Evolutionary conservation across 2,113 vertebrate species (phyloP), one percentile per base, ranked within the genome.

Genomic region (Cyanoramphus novaezelandiae): DNA sequence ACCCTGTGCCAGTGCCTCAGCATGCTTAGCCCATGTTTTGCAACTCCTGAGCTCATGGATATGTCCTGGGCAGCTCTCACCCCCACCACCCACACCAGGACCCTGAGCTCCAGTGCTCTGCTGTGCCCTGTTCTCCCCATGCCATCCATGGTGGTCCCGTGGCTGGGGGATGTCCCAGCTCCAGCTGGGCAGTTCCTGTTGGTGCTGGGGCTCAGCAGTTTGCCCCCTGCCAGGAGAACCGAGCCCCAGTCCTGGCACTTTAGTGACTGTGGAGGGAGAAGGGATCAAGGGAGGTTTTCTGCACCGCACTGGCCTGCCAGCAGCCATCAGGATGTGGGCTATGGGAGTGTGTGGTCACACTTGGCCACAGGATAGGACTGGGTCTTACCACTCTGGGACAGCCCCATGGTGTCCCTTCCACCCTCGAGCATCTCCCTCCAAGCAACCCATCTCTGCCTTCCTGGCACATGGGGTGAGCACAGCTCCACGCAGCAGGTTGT

Each of bases 81-180:
- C 23, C 3, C 12, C 28, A 14, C 12, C 21, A 47, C 6, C 13
- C 65, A 20, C 8, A 13, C 3, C 0, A 0, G 29, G 63, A 88
- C 33, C 9, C 17, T 9, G 23, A 77, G 17, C 10, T 18, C 44
- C 0, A 0, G 28, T 0, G 1, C 18, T 35, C 44, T 65, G 15
- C 41, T 57, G 37, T 29, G 57, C 57, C 17, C 82, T 46, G 35
- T 19, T 69, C 7, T 23, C 19, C 13, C 37, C 7, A 12, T 52
- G 29, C 35, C 50, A 27, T 43, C 55, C 4, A 6, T 13, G 2
- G 8, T 29, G 37, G 3, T 41, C 24, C 49, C 7, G 6, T 2
- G 19, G 16, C 52, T 46, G 44, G 17, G 14, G 13, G 3, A 41
- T 41, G 39, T 11, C 24, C 43, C 2, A 2, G 31, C 8, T 76